A percentile compares a stretch with the other conserved stretches of the same genome.
These are phyloP conservation scores for Polydesmus complanatus DNA, from an alignment of 2,888 invertebrate genomes.

Conservation along the genomic window DNA sequence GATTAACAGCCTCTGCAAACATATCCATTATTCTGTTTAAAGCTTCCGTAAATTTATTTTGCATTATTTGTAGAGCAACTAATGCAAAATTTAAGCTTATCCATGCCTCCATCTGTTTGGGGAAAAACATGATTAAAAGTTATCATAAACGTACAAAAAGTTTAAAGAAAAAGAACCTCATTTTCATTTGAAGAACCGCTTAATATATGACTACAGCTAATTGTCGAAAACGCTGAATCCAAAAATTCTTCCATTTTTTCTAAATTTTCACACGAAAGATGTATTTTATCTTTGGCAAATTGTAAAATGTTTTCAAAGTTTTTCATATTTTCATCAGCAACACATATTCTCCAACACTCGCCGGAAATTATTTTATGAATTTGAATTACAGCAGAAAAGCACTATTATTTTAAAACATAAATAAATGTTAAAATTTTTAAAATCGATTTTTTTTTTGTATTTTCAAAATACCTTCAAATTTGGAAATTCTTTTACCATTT, in stretches of 20 bases:
- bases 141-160: too few relatives aligned
- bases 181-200: neutral
- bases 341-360: neutral
- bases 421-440: neutral
- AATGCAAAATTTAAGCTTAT: neutral
- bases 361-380: neutral
- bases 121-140: too few relatives aligned
- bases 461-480: slow-evolving; percentile 11
- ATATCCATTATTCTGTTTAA: neutral
- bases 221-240: neutral
- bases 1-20: neutral
- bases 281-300: neutral
- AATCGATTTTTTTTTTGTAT: too few relatives aligned
- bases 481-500: slow-evolving; percentile 1
- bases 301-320: neutral
- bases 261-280: too few relatives aligned
- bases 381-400: neutral
- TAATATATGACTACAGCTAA: neutral
- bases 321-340: too few relatives aligned
- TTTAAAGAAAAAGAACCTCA: neutral
- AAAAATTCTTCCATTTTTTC: too few relatives aligned
- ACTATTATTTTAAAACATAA: neutral
- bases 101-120: neutral
- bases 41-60: neutral
- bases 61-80: neutral